A percentile compares a stretch with the other conserved stretches of the same genome.
These are phyloP conservation scores for Paguma larvata DNA, from an alignment of 2,797 vertebrate genomes.

Conservation along the genomic window DNA sequence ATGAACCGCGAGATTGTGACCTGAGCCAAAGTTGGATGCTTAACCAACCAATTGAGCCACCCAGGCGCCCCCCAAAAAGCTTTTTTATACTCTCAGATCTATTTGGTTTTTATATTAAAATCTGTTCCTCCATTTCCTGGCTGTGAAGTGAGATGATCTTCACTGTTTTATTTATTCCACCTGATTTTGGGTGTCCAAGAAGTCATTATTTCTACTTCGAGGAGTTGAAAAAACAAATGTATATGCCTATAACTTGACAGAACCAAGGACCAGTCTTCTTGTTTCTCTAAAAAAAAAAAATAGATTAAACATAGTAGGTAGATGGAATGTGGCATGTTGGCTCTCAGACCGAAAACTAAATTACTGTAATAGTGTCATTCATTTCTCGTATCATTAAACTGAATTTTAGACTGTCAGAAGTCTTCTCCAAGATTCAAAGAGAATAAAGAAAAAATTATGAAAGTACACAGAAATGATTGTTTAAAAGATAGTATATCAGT, in stretches of 20 bases:
- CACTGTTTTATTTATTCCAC: not conserved
- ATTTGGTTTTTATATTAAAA: conserved; percentile 30
- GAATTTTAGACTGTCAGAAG: conserved; percentile 9
- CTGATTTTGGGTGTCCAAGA: not conserved
- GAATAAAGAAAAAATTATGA: not conserved
- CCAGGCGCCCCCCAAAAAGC: not conserved
- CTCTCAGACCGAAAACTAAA: conserved; percentile 22
- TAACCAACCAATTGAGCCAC: too few relatives aligned
- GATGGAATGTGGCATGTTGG: not conserved
- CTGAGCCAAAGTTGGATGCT: too few relatives aligned
- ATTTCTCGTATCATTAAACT: not conserved
- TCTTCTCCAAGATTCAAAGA: conserved; percentile 28
- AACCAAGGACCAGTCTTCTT: not conserved
- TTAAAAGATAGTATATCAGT: not conserved
- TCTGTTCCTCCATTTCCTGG: not conserved
- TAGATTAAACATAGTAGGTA: not conserved
- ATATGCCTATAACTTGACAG: not conserved
- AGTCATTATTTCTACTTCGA: not conserved
- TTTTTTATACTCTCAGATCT: not conserved
- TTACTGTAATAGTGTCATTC: not conserved
- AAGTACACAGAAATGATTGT: not conserved
- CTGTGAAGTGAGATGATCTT: conserved; percentile 36
- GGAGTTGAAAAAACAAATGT: not conserved
- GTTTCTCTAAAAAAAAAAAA: not conserved
- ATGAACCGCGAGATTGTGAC: too few relatives aligned